phyloP scores from a whole-genome alignment of 2,797 vertebrate genomes.

The Mormyrus proboscirostris region DNA sequence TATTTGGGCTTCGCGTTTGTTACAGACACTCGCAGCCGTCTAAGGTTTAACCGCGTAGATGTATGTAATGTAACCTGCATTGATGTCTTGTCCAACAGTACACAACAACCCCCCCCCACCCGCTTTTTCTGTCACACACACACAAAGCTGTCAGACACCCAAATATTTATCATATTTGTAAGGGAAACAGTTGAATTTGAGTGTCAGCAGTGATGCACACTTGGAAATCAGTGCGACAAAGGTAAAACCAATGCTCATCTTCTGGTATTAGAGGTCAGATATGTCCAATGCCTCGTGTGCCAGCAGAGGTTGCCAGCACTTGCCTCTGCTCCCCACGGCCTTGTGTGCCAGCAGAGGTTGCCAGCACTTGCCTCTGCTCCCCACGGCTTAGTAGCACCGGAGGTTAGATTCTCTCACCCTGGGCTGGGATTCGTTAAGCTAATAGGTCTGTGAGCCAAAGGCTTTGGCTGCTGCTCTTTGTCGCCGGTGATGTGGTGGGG shows the following conservation, averaged over 20 bases:
- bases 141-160: background rate
- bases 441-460: background rate
- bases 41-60: slow-evolving; percentile 16
- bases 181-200: background rate
- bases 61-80: slow-evolving; percentile 13
- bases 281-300: background rate
- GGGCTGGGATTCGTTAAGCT: background rate
- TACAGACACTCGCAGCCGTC: background rate
- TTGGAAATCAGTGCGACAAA: background rate
- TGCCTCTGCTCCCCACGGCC: no score
- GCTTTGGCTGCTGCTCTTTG: background rate
- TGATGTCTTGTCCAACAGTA: slow-evolving; percentile 8
- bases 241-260: background rate
- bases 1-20: slow-evolving; percentile 16
- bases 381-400: background rate
- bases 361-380: background rate
- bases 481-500: background rate
- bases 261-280: background rate
- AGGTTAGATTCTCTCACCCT: background rate
- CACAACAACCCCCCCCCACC: background rate
- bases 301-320: background rate
- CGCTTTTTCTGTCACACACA: background rate
- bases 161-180: background rate
- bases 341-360: background rate
- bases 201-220: slow-evolving; percentile 3